Base-by-base conservation (phyloP, 2,888 invertebrate species). In the Danaus chrysippus region DNA sequence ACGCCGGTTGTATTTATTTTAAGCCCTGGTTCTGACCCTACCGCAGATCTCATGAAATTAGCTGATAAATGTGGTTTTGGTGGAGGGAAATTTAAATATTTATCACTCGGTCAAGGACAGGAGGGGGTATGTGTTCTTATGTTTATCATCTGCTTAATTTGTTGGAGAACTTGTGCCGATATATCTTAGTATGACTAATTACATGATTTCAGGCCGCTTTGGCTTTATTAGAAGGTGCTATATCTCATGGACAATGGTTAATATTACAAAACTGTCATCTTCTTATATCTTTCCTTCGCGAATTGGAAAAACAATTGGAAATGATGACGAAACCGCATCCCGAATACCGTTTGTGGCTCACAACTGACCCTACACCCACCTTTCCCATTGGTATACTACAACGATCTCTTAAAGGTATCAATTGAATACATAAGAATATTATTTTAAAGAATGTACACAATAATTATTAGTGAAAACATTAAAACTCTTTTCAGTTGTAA, bases 211-310 rank as follows among this genome's bases (percentile, higher is more conserved):
- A 96, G 95, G 85, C 93, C 2, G 98, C 98, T 0, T 72, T 95
- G 42, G 83, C 82, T 17, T 82, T 96, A 10, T 79, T 97, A 12
- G 94, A 95, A 67, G 92, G 92, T 0, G 94, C 96, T 0, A 92
- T 94, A 11, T 87, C 92, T 0, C 93, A 95, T 77, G 98, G 98
- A 0, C 95, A 96, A 75, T 98, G 98, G 98, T 85, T 98, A 66
- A 96, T 98, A 93, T 91, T 97, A 23, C 98, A 98, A 89, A 98
- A 98, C 86, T 98, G 97, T 67, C 98, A 98, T 80, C 87, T 98
- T 56, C 86, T 98, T 23, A 92, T 97, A 10, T 90, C 93, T 5
- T 98, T 98, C 88, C 92, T 97, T 6, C 92, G 93, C 17, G 93
- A 94, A 68, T 84, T 98, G 69, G 98, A 98, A 83, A 97, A 97